Evolutionary conservation across 2,888 invertebrate species (phyloP).

Genomic region (Epinotia nisella): DNA sequence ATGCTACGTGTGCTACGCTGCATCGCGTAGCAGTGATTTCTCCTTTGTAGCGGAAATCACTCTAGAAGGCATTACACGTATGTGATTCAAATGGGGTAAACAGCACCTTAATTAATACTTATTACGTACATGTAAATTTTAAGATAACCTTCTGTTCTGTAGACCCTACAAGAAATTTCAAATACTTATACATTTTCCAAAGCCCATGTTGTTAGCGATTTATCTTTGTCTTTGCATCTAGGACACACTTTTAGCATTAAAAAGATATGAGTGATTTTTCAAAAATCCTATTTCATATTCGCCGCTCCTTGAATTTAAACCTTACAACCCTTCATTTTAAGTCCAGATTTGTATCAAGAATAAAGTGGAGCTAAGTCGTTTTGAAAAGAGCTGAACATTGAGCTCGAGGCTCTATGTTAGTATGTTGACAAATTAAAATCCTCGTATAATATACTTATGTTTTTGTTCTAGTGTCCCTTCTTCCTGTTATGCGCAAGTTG

Average conservation of each 20-base stretch:
- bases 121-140: no score
- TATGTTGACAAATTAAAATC: slow-evolving; percentile 36
- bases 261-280: slow-evolving; percentile 25
- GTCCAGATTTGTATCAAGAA: not conserved
- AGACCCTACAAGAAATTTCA: slow-evolving; percentile 12
- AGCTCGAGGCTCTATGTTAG: not conserved
- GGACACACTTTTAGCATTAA: slow-evolving; percentile 38
- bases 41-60: no score
- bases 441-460: not conserved
- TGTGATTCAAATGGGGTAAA: no score
- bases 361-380: not conserved
- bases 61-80: no score
- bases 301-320: not conserved
- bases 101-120: not conserved
- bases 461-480: not conserved
- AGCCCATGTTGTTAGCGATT: slow-evolving; percentile 27
- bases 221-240: slow-evolving; percentile 37
- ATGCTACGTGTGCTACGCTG: no score
- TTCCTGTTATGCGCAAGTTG: not conserved
- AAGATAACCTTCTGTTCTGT: not conserved
- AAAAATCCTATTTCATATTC: not conserved
- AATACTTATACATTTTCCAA: slow-evolving; percentile 23
- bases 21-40: no score
- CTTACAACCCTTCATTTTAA: not conserved
- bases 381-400: not conserved